A percentile compares a stretch with the other conserved stretches of the same genome.
Evolutionary conservation across 2,888 invertebrate genomes (phyloP).

Genomic region (Apodemia hepburni): DNA sequence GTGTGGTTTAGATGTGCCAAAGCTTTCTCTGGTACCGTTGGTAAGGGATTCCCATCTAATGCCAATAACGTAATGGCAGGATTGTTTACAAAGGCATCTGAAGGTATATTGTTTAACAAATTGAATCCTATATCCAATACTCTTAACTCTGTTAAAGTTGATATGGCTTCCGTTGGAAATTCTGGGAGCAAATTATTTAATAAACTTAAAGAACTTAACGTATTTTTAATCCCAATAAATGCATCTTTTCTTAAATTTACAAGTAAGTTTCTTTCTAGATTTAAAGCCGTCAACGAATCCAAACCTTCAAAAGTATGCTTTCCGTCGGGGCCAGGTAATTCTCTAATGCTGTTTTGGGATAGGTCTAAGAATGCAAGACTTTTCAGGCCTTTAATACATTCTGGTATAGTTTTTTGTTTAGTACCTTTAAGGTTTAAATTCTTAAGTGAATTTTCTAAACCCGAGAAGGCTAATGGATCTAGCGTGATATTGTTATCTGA

Average conservation of each 20-base stretch:
- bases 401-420: constrained; percentile 88
- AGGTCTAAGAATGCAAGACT: constrained; percentile 93
- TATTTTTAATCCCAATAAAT: constrained; percentile 89
- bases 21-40: constrained; percentile 90
- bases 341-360: constrained; percentile 92
- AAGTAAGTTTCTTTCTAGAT: constrained; percentile 93
- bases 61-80: constrained; percentile 92
- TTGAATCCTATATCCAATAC: constrained; percentile 96
- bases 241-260: constrained; percentile 88
- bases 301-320: constrained; percentile 87
- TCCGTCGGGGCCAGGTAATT: constrained; percentile 86
- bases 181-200: constrained; percentile 93
- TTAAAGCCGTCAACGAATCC: constrained; percentile 90
- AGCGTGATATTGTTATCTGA: constrained; percentile 93
- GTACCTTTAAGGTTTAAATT: constrained; percentile 95
- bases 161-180: constrained; percentile 91
- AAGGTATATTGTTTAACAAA: constrained; percentile 89
- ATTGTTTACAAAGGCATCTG: constrained; percentile 89
- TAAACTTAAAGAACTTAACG: constrained; percentile 92
- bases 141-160: constrained; percentile 87
- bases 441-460: constrained; percentile 89
- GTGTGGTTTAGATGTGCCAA: constrained; percentile 90
- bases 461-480: constrained; percentile 85
- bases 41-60: constrained; percentile 93
- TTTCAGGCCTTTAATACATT: constrained; percentile 87